A percentile compares a stretch with the other conserved stretches of the same genome.
Conservation (phyloP, 2,113 vertebrate genomes). For the Microtus pennsylvanicus region DNA sequence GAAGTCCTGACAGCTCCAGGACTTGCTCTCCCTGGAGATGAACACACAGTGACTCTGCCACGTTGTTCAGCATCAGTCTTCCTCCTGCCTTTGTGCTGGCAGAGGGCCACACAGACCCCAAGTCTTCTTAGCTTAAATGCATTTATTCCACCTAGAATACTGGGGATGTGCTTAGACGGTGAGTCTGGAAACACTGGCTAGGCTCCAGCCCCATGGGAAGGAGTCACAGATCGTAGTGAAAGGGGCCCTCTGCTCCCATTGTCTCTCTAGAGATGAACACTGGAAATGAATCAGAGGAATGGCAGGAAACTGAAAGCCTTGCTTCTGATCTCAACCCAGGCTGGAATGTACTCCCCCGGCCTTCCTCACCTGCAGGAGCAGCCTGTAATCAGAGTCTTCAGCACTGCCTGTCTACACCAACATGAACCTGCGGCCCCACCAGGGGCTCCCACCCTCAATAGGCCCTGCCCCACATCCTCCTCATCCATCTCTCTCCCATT, state of each 20-base stretch:
- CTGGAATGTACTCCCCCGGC: background rate
- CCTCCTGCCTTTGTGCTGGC: background rate
- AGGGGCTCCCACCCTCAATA: background rate
- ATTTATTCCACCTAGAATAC: accelerated
- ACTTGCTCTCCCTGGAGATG: background rate
- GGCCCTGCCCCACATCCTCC: background rate
- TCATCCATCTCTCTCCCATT: background rate
- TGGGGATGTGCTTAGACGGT: background rate
- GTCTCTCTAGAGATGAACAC: background rate
- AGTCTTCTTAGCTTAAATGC: background rate
- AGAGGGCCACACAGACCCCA: background rate
- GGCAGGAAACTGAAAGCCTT: background rate
- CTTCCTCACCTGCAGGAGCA: slow-evolving; percentile 3
- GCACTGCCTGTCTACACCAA: background rate
- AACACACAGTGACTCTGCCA: background rate
- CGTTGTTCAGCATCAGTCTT: too few relatives aligned
- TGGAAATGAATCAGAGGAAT: background rate
- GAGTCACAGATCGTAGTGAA: background rate
- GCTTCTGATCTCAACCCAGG: background rate
- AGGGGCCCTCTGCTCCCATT: accelerated
- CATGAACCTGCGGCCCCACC: background rate
- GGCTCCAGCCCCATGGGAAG: background rate
- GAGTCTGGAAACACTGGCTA: background rate
- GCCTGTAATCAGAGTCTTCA: background rate
- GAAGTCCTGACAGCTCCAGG: background rate